A percentile compares a stretch with the other conserved stretches of the same genome.
These are phyloP conservation scores for Plectrocnemia conspersa DNA, from an alignment of 1,140 invertebrate species.

Conservation along the genomic window DNA sequence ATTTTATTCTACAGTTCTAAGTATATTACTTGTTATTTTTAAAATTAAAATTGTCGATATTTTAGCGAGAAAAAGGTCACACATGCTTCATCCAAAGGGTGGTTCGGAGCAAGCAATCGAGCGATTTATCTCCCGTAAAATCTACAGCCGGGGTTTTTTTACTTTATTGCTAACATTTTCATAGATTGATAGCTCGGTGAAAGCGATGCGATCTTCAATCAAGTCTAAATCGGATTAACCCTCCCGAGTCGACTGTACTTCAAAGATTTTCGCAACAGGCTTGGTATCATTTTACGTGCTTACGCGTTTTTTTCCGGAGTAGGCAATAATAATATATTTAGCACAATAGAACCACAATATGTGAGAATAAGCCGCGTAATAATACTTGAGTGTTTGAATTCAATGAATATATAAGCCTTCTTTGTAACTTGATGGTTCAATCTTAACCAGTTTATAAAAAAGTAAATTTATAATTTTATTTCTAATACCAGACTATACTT, in stretches of 20 bases:
- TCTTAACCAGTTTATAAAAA: no score
- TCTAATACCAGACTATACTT: no score
- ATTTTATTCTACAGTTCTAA: neutral
- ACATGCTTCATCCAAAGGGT: neutral
- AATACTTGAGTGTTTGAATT: no score
- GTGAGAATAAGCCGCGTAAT: no score
- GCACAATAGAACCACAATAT: no score
- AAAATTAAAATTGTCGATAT: no score
- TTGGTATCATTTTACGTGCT: neutral
- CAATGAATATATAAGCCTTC: no score
- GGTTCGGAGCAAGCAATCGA: constrained; percentile 1
- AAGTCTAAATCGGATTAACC: constrained; percentile 10
- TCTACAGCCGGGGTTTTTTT: constrained; percentile 4
- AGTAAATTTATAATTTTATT: no score
- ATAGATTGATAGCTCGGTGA: constrained; percentile 7
- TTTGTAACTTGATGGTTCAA: no score
- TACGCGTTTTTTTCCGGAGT: neutral
- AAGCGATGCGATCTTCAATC: constrained; percentile 10
- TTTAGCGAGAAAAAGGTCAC: constrained; percentile 3
- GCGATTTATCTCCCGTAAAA: constrained; percentile 10
- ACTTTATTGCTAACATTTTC: constrained; percentile 1
- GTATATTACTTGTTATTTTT: no score
- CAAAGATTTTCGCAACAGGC: neutral
- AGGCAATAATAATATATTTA: no score
- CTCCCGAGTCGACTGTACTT: neutral